Evolutionary conservation across 2,888 invertebrate species (phyloP).

Genomic region (Oegoconia quadripuncta): DNA sequence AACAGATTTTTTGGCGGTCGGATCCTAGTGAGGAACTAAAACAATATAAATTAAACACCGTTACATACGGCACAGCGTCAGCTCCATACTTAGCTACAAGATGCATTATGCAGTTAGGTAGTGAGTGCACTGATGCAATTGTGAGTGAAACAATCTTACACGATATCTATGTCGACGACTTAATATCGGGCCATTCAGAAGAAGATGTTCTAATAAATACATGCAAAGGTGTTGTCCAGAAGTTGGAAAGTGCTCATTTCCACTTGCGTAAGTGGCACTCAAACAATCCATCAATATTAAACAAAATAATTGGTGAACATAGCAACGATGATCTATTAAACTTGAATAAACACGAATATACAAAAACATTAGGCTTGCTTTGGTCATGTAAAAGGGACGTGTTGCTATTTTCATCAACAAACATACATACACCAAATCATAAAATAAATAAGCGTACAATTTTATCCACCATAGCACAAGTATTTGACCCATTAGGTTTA

Average conservation of each 20-base stretch:
- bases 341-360: too few species aligned
- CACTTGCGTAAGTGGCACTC: slow-evolving; percentile 20
- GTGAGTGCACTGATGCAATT: slow-evolving; percentile 12
- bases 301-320: too few species aligned
- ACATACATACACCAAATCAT: background rate
- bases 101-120: slow-evolving; percentile 20
- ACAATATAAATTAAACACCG: slow-evolving; percentile 17
- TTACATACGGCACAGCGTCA: too few species aligned
- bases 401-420: slow-evolving; percentile 16
- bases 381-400: slow-evolving; percentile 21
- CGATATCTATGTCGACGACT: slow-evolving; percentile 27
- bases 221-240: too few species aligned
- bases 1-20: slow-evolving; percentile 22
- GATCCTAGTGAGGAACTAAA: slow-evolving; percentile 7
- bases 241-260: slow-evolving; percentile 15
- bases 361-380: background rate
- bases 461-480: slow-evolving; percentile 15
- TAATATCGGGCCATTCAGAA: too few species aligned
- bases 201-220: too few species aligned
- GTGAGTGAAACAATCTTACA: slow-evolving; percentile 22
- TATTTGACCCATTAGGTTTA: slow-evolving; percentile 21
- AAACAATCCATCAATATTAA: too few species aligned
- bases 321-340: background rate
- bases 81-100: slow-evolving; percentile 22
- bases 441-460: slow-evolving; percentile 18